Evolutionary conservation across 1,140 invertebrate genomes (phyloP), one percentile per base, ranked within the genome.

Genomic region (Drosophila micromelanica): DNA sequence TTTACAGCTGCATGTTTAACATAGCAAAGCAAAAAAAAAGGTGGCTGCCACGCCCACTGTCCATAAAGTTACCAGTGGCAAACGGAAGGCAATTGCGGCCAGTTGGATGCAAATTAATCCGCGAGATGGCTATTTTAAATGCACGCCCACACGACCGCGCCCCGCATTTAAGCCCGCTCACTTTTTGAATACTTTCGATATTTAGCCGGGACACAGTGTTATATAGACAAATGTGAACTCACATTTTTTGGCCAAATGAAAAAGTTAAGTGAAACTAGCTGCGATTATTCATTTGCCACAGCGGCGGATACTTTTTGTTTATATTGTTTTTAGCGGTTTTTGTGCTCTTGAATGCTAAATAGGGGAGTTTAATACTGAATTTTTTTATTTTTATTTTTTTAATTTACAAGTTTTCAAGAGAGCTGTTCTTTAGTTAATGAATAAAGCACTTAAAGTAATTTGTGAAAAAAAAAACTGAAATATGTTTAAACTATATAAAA

Each of bases 241-340:
- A 35, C 6, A n/a, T 63, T 15, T 63, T 67, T 40, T 17, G 23
- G 30, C 17, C 3, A 61, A 72, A 80, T 80, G 60, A 65, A 76
- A 70, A 69, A 69, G 55, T 76, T 81, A n/a, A 48, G 56, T 61
- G 7, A 37, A 70, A 73, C 49, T 72, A 43, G 32, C 60, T 43
- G 30, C 42, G 69, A 64, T 74, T 74, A 74, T 81, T 69, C 78
- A 81, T 76, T 79, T 65, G 60, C 62, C 61, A 40, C 27, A 59
- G 37, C 40, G 52, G 40, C 12, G 13, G 38, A 42, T 6, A 27
- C 46, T 59, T 62, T 17, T 69, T 38, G 37, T 11, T 57, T 59
- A 30, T 17, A 27, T 54, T 35, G 37, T 32, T 48, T 27, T 40
- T n/a, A 1, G 4, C 1, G 37, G 23, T 38, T 48, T 55, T 38